phyloP scores from a whole-genome alignment of 1,140 invertebrate species.

The Agraylea sexmaculata region DNA sequence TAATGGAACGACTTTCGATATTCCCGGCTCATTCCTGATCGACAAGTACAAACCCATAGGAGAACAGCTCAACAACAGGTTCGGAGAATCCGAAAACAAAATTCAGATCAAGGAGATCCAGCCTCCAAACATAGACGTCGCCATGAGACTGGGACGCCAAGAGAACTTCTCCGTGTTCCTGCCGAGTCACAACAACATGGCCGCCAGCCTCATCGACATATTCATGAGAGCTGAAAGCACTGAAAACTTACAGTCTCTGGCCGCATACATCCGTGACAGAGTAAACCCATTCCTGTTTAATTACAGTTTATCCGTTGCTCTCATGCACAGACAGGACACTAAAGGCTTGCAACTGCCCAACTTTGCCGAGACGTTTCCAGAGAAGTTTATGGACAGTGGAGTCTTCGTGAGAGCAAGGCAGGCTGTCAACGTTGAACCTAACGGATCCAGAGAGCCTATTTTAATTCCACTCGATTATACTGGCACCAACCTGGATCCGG shows the following conservation, averaged over 20 bases:
- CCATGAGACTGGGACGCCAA: conserved; percentile 43
- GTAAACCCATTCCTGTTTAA: conserved; percentile 33
- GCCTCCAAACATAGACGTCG: conserved; percentile 42
- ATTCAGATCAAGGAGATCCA: conserved; percentile 33
- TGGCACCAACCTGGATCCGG: conserved; percentile 41
- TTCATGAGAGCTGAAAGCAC: conserved; percentile 26
- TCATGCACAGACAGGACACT: conserved; percentile 41
- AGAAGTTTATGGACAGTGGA: conserved; percentile 39
- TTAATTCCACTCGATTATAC: conserved; percentile 41
- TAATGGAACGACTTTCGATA: conserved; percentile 43
- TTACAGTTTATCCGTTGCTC: conserved; percentile 38
- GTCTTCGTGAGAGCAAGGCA: conserved; percentile 35
- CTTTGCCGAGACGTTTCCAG: conserved; percentile 39
- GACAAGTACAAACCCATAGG: neutral
- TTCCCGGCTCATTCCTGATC: conserved; percentile 36
- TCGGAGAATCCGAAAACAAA: conserved; percentile 29
- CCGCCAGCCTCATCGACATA: conserved; percentile 28
- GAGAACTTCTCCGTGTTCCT: conserved; percentile 40
- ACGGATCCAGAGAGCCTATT: conserved; percentile 33
- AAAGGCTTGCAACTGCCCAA: conserved; percentile 36
- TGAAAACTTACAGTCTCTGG: conserved; percentile 25
- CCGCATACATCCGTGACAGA: conserved; percentile 26
- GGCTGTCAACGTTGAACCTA: conserved; percentile 33
- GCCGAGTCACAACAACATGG: conserved; percentile 28
- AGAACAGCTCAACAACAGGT: conserved; percentile 3